Evolutionary conservation across 2,113 vertebrate species (phyloP), one percentile per base, ranked within the genome.

Genomic region (Octodon degus): DNA sequence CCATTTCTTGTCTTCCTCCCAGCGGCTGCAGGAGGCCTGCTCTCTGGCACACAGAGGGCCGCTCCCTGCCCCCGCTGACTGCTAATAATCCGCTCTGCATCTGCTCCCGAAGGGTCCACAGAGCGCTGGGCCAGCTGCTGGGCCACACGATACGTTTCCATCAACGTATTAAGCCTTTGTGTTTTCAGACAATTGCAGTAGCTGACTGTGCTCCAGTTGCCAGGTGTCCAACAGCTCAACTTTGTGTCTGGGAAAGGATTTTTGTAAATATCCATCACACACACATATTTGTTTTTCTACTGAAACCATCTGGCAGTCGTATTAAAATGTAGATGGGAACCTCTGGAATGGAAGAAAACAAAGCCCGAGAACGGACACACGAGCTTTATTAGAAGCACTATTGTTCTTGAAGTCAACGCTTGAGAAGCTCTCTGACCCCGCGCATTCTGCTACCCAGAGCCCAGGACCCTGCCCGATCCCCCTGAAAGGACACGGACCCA

Each of bases 301-400:
- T 5, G 86, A 67, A 89, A 76, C 77, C 53, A 83, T 12, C 84
- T 70, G 81, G 68, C 13, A 81, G 47, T 62, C 11, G 40, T 2
- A 11, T 58, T 20, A 2, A 80, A 65, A 65, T 24, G 60, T n/a
- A 32, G 27, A 43, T 13, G 6, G 58, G 50, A 76, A 60, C 53
- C 55, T 94, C 90, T 86, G 90, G 72, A 47, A 86, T 4, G 5
- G 0, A 40, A 90, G 77, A 30, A 58, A 47, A 81, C 86, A 67
- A 43, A 37, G 19, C 8, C 2, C 3, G 34, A 89, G 85, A 62
- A 93, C 76, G 94, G 65, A 95, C 76, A 81, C 80, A 58, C 70
- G 58, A 20, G n/a, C 47, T 97, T 97, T 95, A 96, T 96, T 94
- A 43, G 14, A 70, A 90, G 74, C 77, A 17, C 58, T 13, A 62